Percentiles rank a stretch among this genome's conserved stretches.
Evolutionary conservation across 2,888 invertebrate species (phyloP).

Genomic region (Chydorus sphaericus): DNA sequence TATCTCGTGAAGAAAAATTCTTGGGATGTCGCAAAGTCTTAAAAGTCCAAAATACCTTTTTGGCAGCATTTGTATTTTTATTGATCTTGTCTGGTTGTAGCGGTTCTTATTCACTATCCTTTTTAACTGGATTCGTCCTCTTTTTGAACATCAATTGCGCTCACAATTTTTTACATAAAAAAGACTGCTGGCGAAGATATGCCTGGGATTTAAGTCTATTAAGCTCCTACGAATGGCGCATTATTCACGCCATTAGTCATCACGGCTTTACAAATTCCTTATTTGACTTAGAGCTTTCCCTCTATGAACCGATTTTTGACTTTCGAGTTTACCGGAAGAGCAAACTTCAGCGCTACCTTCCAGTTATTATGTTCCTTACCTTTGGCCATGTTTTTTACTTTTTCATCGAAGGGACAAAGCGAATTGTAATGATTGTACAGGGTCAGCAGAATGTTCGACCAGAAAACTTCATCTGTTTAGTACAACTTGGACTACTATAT

Average conservation of each 20-base stretch:
- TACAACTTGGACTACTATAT: conserved; percentile 16
- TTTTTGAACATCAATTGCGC: conserved; percentile 43
- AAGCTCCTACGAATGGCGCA: conserved; percentile 52
- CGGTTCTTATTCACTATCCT: conserved; percentile 27
- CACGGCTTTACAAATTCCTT: conserved; percentile 63
- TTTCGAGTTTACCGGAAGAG: conserved; percentile 45
- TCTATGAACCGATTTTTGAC: conserved; percentile 39
- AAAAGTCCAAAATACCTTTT: conserved; percentile 20
- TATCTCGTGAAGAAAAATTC: too few relatives aligned
- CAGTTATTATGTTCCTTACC: conserved; percentile 36
- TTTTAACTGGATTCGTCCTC: conserved; percentile 40
- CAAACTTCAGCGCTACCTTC: conserved; percentile 35
- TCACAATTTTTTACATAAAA: conserved; percentile 64
- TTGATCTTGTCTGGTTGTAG: conserved; percentile 23
- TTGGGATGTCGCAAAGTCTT: conserved; percentile 13
- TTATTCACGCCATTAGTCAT: conserved; percentile 60
- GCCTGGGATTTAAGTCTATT: conserved; percentile 53
- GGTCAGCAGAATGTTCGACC: conserved; percentile 16
- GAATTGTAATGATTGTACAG: conserved; percentile 6
- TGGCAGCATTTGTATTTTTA: conserved; percentile 15
- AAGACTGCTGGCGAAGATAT: conserved; percentile 62
- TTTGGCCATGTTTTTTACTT: conserved; percentile 29
- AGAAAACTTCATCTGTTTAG: conserved; percentile 19
- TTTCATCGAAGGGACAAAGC: conserved; percentile 16
- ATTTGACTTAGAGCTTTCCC: conserved; percentile 53